Base-by-base conservation (phyloP, 30 jellyfish, hydroid and myxozoan species). In the Hydractinia symbiolongicarpus region DNA sequence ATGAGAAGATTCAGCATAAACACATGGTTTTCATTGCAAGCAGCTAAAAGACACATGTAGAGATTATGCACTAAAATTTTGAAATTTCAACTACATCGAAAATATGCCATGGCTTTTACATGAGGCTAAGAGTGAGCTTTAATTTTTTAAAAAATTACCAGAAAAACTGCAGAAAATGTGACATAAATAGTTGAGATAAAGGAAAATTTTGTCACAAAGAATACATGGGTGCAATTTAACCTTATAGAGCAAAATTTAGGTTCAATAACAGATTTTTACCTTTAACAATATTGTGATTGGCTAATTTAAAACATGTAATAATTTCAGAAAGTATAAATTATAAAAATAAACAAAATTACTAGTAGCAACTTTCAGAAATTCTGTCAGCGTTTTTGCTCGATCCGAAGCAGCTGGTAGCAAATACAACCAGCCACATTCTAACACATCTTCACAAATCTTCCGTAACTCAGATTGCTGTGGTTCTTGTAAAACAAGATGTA, bases 371-470 rank as follows among this genome's bases (percentile, higher is more conserved):
- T 61, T 79, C 7, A 79, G 67, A 49, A 79, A 86, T 6, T 78
- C 54, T 7, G 84, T 58, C 71, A 91, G 62, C 4, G 93, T 86
- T 13, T 61, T 55, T 64, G 93, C 89, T 60, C 94, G 64, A 61
- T 86, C 95, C 53, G 50, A 82, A 21, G 97, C 89, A 66, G 90
- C 51, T 8, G 97, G 97, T n/a, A 91, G 66, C 9, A 91, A 81
- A 76, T 79, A 79, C 8, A 90, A 81, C 97, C 97, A 91, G 7
- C 97, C 97, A 16, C 66, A 71, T 66, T 78, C 90, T 44, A 91
- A 86, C 44, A 91, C 86, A 5, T 73, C 79, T 66, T 64, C 16
- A 5, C 60, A 15, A 0, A 71, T 30, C 9, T 53, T 71, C 4
- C 50, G 44, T 8, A 71, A 20, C 15, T 53, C 15, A 14, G 80